Conservation (phyloP, 2,113 vertebrate species). For the Onychostoma macrolepis region DNA sequence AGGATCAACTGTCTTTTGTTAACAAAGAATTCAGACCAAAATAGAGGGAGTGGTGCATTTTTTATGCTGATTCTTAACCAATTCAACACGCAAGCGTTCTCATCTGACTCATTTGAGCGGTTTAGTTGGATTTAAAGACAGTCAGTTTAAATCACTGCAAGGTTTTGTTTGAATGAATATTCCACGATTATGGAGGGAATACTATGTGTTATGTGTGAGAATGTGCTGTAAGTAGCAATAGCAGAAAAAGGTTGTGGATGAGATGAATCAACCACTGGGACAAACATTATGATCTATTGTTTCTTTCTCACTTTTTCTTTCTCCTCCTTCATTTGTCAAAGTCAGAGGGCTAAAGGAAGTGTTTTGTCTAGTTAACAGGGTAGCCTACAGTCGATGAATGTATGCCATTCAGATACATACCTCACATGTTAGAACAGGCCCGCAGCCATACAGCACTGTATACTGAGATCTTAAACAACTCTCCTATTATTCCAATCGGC, state of each 20-base stretch:
- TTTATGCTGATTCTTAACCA: neutral
- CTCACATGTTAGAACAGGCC: slow-evolving; percentile 48
- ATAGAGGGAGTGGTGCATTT: slow-evolving; percentile 7
- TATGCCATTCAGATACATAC: slow-evolving; percentile 56
- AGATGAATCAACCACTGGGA: neutral
- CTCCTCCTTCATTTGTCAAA: slow-evolving; percentile 26
- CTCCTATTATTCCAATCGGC: neutral
- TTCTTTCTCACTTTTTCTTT: slow-evolving; percentile 19
- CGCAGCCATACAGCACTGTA: neutral
- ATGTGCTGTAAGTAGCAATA: neutral
- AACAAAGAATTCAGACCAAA: neutral
- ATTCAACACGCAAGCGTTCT: neutral
- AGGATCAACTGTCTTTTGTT: slow-evolving; percentile 19
- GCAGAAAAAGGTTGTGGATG: neutral
- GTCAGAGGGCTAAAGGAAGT: slow-evolving; percentile 14
- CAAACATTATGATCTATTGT: neutral
- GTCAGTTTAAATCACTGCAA: neutral
- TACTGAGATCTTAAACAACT: neutral
- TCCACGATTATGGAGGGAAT: neutral
- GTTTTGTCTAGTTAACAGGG: slow-evolving; percentile 46
- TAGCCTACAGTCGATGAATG: slow-evolving; percentile 50
- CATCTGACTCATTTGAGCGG: neutral
- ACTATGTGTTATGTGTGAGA: neutral
- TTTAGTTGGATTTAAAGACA: neutral
- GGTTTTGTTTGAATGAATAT: neutral